These are phyloP conservation scores for Coluber constrictor DNA, from an alignment of 2,797 vertebrate genomes.

Conservation along the genomic window DNA sequence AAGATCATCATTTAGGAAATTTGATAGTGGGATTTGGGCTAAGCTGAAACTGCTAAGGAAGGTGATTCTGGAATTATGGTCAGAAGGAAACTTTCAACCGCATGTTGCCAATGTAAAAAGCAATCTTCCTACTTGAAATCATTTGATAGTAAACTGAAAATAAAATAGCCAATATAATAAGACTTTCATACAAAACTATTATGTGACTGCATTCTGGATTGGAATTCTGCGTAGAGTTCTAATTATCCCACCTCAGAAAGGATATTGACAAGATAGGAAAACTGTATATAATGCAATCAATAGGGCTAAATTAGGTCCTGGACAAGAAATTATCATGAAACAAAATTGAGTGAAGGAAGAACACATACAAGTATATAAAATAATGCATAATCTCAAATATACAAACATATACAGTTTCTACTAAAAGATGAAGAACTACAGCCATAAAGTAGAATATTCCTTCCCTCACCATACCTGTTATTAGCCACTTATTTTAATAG, in stretches of 20 bases:
- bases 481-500: neutral
- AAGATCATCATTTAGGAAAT: neutral
- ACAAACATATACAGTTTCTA: neutral
- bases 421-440: neutral
- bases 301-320: neutral
- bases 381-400: neutral
- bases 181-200: neutral
- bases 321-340: neutral
- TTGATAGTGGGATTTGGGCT: neutral
- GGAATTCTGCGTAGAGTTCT: neutral
- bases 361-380: neutral
- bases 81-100: neutral
- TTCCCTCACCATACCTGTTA: neutral
- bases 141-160: neutral
- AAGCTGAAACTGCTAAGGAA: neutral
- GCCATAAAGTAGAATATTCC: neutral
- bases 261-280: neutral
- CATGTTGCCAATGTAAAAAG: neutral
- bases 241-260: neutral
- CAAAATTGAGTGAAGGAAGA: neutral
- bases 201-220: neutral
- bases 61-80: neutral
- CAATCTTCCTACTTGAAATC: neutral
- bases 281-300: neutral
- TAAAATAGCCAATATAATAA: neutral